These are phyloP conservation scores for Excalfactoria chinensis DNA, from an alignment of 2,113 vertebrate genomes.

Conservation along the genomic window DNA sequence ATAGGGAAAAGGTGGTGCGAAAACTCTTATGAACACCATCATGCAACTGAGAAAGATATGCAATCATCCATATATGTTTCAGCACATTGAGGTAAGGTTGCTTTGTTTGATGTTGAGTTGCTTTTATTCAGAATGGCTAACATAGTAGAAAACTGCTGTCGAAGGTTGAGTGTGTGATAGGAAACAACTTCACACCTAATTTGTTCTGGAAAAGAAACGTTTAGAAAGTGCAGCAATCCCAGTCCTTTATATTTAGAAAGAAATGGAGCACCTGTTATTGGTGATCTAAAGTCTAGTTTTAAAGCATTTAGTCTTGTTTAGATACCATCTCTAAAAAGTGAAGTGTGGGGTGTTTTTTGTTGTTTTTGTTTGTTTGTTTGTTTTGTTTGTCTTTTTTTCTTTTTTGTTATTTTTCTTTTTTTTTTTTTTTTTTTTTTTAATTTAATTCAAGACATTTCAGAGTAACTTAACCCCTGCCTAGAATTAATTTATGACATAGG, in stretches of 20 bases:
- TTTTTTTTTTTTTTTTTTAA: background rate
- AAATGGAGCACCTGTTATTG: background rate
- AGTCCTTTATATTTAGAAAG: background rate
- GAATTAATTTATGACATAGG: background rate
- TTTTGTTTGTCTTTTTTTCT: no score
- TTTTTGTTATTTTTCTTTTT: no score
- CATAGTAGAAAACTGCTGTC: background rate
- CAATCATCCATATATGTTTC: slow-evolving; percentile 98
- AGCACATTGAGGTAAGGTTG: slow-evolving; percentile 89
- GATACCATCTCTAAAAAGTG: background rate
- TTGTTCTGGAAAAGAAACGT: background rate
- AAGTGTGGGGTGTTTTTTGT: background rate
- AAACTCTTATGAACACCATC: slow-evolving; percentile 99
- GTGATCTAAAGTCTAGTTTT: background rate
- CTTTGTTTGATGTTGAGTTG: background rate
- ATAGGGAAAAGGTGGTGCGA: slow-evolving; percentile 97
- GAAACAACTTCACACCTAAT: background rate
- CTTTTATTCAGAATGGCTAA: background rate
- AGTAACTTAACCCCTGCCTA: background rate
- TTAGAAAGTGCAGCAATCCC: rapidly evolving
- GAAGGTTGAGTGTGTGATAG: background rate
- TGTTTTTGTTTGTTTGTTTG: background rate
- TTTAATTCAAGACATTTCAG: background rate
- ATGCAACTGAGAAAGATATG: slow-evolving; percentile 99
- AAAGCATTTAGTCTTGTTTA: background rate